Percentiles rank a stretch among this genome's conserved stretches.
phyloP scores from a whole-genome alignment of 1,140 invertebrate genomes.

The Lysiphlebus fabarum region DNA sequence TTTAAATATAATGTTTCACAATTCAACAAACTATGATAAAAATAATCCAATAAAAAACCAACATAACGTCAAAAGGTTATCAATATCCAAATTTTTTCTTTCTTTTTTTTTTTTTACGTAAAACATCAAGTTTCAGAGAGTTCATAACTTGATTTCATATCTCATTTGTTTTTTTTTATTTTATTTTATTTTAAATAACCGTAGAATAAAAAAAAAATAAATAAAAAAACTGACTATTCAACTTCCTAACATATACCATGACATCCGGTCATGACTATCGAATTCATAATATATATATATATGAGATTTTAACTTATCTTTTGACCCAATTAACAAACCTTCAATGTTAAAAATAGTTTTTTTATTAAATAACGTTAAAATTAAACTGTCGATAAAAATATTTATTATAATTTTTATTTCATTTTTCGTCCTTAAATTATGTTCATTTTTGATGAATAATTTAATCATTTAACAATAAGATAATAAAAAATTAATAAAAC shows the following conservation, averaged over 20 bases:
- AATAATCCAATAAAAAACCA: no score
- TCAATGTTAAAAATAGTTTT: constrained; percentile 2
- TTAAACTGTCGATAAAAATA: constrained; percentile 14
- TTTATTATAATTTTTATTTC: background rate
- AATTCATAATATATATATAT: constrained; percentile 14
- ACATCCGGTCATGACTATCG: constrained; percentile 20
- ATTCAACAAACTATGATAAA: background rate
- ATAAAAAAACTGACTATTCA: no score
- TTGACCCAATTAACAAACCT: constrained; percentile 30
- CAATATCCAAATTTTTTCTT: background rate
- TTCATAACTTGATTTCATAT: constrained; percentile 1
- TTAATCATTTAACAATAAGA: no score
- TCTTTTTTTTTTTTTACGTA: no score
- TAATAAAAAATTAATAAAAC: no score
- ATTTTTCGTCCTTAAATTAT: no score
- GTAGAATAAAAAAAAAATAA: background rate
- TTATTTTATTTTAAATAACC: constrained; percentile 2
- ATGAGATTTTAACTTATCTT: constrained; percentile 21
- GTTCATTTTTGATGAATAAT: no score
- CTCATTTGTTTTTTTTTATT: constrained; percentile 17
- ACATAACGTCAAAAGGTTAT: constrained; percentile 7
- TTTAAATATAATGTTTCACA: constrained; percentile 4
- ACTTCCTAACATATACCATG: background rate
- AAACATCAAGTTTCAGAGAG: background rate
- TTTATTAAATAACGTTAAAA: background rate